These are phyloP conservation scores for Metacarcinus magister DNA, from an alignment of 2,888 invertebrate genomes.

Conservation along the genomic window DNA sequence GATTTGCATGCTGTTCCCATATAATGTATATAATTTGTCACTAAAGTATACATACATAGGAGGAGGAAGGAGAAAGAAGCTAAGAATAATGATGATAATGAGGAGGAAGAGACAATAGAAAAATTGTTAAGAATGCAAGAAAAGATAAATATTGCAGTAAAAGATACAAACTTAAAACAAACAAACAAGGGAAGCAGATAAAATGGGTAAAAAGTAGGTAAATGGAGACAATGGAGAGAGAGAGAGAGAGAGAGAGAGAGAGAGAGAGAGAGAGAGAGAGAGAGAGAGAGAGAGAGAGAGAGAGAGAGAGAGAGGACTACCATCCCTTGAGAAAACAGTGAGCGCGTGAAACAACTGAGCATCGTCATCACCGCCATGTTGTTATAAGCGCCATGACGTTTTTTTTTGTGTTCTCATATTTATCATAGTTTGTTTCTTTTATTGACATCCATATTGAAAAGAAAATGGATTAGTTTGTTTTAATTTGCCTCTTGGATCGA, in stretches of 20 bases:
- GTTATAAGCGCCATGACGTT: too few relatives aligned
- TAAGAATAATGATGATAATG: too few relatives aligned
- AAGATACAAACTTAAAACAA: too few relatives aligned
- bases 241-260: constrained; percentile 2
- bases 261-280: constrained; percentile 2
- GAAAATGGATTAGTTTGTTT: neutral
- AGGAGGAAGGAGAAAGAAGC: too few relatives aligned
- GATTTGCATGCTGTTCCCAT: neutral
- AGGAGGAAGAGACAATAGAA: neutral
- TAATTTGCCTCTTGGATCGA: too few relatives aligned
- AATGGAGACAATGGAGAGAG: neutral
- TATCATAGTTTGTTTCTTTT: constrained; percentile 12
- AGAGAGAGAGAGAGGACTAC: neutral
- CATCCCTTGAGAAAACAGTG: too few relatives aligned
- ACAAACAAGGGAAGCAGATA: too few relatives aligned
- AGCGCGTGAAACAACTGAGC: too few relatives aligned
- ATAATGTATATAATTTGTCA: neutral
- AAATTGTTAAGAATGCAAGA: neutral
- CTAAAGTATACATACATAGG: too few relatives aligned
- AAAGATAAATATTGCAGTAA: neutral
- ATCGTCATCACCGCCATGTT: too few relatives aligned
- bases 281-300: neutral
- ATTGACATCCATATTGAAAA: neutral
- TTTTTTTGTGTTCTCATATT: too few relatives aligned
- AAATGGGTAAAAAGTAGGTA: too few relatives aligned